These are phyloP conservation scores for Leptopilina boulardi DNA, from an alignment of 1,140 invertebrate species.

Conservation along the genomic window DNA sequence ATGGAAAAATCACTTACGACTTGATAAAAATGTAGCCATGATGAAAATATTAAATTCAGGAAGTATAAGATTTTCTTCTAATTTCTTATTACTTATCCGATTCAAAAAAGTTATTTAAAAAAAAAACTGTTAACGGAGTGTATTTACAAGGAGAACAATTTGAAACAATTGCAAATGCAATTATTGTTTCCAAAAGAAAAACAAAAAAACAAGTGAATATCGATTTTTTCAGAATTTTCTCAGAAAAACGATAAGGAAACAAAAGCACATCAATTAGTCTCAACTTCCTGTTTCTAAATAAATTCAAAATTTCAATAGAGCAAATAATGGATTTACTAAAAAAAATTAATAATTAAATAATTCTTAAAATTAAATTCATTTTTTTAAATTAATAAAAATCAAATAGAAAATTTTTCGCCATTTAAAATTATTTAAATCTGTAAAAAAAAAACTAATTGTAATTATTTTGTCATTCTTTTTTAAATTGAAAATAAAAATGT, in stretches of 20 bases:
- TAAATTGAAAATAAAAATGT: neutral
- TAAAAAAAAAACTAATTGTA: neutral
- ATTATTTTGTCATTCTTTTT: neutral
- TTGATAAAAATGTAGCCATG: neutral
- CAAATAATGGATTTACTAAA: too few relatives aligned
- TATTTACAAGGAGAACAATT: slow-evolving; percentile 4
- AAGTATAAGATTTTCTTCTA: neutral
- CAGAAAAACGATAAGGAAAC: neutral
- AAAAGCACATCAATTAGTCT: neutral
- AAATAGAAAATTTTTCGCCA: neutral
- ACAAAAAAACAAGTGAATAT: neutral
- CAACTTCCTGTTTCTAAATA: neutral
- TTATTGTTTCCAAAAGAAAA: neutral
- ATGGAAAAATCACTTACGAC: neutral
- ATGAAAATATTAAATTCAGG: neutral
- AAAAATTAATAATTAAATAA: neutral
- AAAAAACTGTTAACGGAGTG: neutral
- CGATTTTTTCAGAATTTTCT: neutral
- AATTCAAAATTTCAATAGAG: neutral
- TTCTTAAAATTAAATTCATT: neutral
- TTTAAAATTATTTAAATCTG: neutral
- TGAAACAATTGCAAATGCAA: slow-evolving; percentile 9
- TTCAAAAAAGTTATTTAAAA: neutral
- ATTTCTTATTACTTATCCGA: neutral
- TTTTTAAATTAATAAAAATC: neutral